Evolutionary conservation across 2,888 invertebrate species (phyloP), one percentile per base, ranked within the genome.

Genomic region (Helleia helle): DNA sequence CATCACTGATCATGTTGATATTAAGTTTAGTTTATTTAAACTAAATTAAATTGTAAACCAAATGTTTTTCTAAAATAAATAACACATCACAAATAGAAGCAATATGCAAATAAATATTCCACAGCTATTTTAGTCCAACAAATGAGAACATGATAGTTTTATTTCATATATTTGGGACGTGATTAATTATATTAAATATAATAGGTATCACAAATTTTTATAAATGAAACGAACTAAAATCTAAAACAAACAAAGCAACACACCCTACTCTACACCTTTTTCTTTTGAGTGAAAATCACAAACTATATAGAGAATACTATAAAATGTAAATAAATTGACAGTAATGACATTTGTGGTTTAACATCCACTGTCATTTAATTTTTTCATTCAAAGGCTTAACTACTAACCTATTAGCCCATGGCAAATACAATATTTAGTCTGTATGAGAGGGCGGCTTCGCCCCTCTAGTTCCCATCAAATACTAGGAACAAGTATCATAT

Each of bases 181-280:
- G n/a, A 11, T 40, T 36, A 40, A 43, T 45, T 40, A 36, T 36
- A 38, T 40, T 36, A 47, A n/a, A 47, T 45, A n/a, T 43, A 43
- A 40, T 38, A 31, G 17, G 27, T 43, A 45, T 44, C 41, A 42
- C 39, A 42, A 43, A 49, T 44, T 44, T 42, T 34, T 6, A 22
- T 8, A 34, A 34, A 34, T 54, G 48, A 47, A 41, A 46, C 43
- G 28, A 52, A 54, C 48, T 54, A 58, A 53, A 49, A 66, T 61
- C 59, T 58, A 62, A 72, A 71, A 42, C 40, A 45, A 45, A 47
- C 59, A 69, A 73, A 71, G 68, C 67, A 66, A 71, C 79, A 80
- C 83, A 75, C 77, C 80, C 80, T 72, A 62, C 69, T 77, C 80
- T 71, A 62, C 68, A 42, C 70, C 68, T 65, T 63, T 65, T 69